Percentiles rank a stretch among this genome's conserved stretches.
Evolutionary conservation across 1,140 invertebrate species (phyloP).

Genomic region (Trypoxylus dichotomus): DNA sequence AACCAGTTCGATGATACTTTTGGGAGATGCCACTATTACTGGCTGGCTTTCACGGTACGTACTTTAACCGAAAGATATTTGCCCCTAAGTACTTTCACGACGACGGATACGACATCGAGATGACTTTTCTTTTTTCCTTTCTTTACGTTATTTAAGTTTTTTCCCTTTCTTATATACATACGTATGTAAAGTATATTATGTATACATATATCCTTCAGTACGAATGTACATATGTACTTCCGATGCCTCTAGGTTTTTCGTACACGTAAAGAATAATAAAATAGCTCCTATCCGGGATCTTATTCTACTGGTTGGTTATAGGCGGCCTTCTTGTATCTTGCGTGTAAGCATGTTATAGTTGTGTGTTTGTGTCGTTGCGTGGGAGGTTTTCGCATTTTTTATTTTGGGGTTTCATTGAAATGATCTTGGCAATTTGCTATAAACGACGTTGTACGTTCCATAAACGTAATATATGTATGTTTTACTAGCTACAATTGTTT

Average conservation of each 20-base stretch:
- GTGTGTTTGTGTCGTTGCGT: not conserved
- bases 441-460: not conserved
- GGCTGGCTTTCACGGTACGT: not conserved
- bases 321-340: not conserved
- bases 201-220: not conserved
- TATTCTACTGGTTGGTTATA: not conserved
- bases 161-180: not conserved
- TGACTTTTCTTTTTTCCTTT: not conserved
- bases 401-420: not conserved
- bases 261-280: slow-evolving; percentile 14
- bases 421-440: slow-evolving; percentile 6
- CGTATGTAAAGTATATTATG: too few relatives aligned
- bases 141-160: slow-evolving; percentile 11
- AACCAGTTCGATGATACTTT: slow-evolving; percentile 27
- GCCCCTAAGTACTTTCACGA: slow-evolving; percentile 10
- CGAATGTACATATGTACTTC: not conserved
- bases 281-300: not conserved
- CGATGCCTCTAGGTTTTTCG: slow-evolving; percentile 9
- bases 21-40: slow-evolving; percentile 5
- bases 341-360: not conserved
- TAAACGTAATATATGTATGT: not conserved
- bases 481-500: not conserved
- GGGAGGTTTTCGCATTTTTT: not conserved
- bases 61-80: slow-evolving; percentile 10
- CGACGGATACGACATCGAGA: not conserved